Evolutionary conservation across 2,888 invertebrate genomes (phyloP).

Genomic region (Pammene aurita): DNA sequence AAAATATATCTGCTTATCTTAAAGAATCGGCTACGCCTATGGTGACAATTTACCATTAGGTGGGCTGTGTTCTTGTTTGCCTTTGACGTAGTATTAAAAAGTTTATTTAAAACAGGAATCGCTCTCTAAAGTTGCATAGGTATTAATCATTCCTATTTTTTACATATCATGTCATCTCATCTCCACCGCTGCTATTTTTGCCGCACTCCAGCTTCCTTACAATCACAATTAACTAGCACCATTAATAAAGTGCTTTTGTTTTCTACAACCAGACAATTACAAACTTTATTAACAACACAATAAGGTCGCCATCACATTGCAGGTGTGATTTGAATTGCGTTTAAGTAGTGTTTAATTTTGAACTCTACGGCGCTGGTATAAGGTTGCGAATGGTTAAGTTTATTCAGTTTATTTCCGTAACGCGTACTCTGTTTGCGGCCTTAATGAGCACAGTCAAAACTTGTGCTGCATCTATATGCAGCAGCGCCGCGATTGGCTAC

Average conservation of each 20-base stretch:
- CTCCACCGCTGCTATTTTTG: conserved; percentile 25
- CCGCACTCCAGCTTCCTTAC: conserved; percentile 30
- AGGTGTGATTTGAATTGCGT: neutral
- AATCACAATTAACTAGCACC: conserved; percentile 34
- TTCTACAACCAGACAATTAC: conserved; percentile 2
- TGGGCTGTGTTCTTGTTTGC: no score
- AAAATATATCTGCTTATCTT: no score
- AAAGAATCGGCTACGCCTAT: no score
- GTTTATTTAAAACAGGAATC: no score
- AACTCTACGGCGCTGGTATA: neutral
- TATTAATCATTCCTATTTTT: no score
- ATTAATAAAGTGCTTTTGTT: conserved; percentile 37
- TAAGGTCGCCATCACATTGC: conserved; percentile 14
- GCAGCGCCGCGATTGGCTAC: conserved; percentile 49
- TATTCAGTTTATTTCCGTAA: neutral
- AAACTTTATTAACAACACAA: conserved; percentile 12
- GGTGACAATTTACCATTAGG: no score
- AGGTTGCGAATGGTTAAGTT: neutral
- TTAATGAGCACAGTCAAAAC: conserved; percentile 64
- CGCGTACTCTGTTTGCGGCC: conserved; percentile 25
- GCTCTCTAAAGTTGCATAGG: no score
- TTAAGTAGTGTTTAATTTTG: conserved; percentile 9
- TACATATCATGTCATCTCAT: no score
- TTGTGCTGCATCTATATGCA: conserved; percentile 48
- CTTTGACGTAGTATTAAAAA: no score